Evolutionary conservation across 2,113 vertebrate species (phyloP), one percentile per base, ranked within the genome.

Genomic region (Limanda limanda): DNA sequence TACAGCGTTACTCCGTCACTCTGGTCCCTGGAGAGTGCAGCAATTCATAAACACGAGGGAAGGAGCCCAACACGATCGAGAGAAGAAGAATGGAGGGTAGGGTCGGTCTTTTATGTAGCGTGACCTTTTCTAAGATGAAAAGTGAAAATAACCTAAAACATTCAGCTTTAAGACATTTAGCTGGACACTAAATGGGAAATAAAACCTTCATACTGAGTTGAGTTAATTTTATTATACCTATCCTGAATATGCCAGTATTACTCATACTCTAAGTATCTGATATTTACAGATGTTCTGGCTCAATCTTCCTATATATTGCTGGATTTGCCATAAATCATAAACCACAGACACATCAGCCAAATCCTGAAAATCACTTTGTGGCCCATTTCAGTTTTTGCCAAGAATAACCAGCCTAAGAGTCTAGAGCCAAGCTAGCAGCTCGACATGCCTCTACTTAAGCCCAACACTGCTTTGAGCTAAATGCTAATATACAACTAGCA

Each of bases 41-140:
- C 57, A 14, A 67, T 81, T 75, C 71, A 74, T 68, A 65, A 18
- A 62, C 45, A 58, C 0, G 2, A 72, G 45, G 42, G 68, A n/a
- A 71, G 23, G 45, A 62, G 27, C 31, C 40, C 12, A 42, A 42
- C 52, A 3, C 5, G 18, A 4, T 48, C 47, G 5, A n/a, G 15
- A 47, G 57, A 61, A 51, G 47, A 47, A 24, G 7, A 54, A n/a
- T n/a, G 20, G 7, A 9, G 51, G 20, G 6, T 61, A 37, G 20
- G 12, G 47, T 51, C n/a, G 45, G 25, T 54, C 5, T 61, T 59
- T 12, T n/a, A 54, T 52, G 12, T 15, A 3, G 10, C 15, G 40
- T 64, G 31, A 60, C 47, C 14, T 23, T 65, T 11, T 23, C 2
- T 14, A 21, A 57, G 56, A 48, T 59, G 40, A 2, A 31, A 21